Evolutionary conservation across 92 coral and sea anemone species (phyloP).

Genomic region (Palythoa caribaeorum): DNA sequence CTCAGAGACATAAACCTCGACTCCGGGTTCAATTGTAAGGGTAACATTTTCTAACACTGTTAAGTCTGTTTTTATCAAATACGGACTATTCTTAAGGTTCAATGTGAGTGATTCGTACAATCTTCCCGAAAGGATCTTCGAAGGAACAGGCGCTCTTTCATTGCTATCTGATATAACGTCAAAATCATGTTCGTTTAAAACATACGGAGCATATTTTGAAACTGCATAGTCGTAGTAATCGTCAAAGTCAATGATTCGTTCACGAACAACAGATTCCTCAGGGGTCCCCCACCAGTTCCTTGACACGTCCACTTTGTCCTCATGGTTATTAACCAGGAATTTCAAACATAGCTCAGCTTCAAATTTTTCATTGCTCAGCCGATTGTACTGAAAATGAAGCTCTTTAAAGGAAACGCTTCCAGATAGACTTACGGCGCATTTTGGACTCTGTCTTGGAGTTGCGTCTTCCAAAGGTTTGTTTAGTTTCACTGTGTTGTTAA

Average conservation of each 20-base stretch:
- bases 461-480: constrained; percentile 1
- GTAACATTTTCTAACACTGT: constrained; percentile 59
- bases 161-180: background rate
- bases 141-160: constrained; percentile 15
- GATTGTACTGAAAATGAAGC: constrained; percentile 45
- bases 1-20: constrained; percentile 57
- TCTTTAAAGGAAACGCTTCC: constrained; percentile 50
- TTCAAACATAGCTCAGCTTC: constrained; percentile 57
- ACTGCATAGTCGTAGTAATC: constrained; percentile 64
- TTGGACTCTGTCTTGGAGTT: background rate
- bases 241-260: constrained; percentile 70
- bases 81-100: constrained; percentile 64
- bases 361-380: constrained; percentile 50
- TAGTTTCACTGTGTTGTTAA: constrained; percentile 52
- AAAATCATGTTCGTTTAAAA: constrained; percentile 25
- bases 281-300: constrained; percentile 81
- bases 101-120: constrained; percentile 54
- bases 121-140: constrained; percentile 58
- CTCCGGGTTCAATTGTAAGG: constrained; percentile 75
- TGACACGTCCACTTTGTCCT: constrained; percentile 37
- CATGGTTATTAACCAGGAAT: constrained; percentile 33
- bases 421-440: constrained; percentile 38
- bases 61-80: constrained; percentile 63
- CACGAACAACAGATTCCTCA: constrained; percentile 4
- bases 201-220: constrained; percentile 61